Evolutionary conservation across 2,888 invertebrate species (phyloP).

Genomic region (Pimpla rufipes): DNA sequence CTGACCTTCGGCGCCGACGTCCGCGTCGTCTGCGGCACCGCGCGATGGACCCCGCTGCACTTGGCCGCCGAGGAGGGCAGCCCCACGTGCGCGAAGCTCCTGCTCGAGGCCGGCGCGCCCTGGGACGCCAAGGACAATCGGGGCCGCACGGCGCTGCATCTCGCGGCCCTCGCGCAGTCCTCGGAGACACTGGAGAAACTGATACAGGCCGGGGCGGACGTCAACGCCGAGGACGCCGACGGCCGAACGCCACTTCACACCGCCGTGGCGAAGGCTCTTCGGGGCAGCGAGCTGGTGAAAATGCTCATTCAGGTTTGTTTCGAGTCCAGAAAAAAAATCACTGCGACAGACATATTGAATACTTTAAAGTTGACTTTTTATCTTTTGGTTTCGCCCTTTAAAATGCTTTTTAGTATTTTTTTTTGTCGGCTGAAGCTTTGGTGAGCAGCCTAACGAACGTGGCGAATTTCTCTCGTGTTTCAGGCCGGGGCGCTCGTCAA

Average conservation of each 20-base stretch:
- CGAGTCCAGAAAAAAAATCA: no score
- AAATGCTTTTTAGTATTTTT: no score
- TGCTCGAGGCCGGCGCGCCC: conserved; percentile 91
- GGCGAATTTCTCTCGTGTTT: conserved; percentile 32
- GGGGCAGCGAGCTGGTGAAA: conserved; percentile 79
- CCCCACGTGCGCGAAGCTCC: conserved; percentile 90
- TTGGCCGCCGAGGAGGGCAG: conserved; percentile 95
- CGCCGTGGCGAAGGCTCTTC: conserved; percentile 91
- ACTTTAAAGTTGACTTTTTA: no score
- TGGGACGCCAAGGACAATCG: conserved; percentile 91
- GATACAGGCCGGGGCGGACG: conserved; percentile 89
- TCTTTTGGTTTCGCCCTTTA: no score
- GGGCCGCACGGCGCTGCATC: conserved; percentile 93
- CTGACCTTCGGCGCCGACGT: conserved; percentile 93
- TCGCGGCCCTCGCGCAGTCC: conserved; percentile 93
- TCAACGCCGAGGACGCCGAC: conserved; percentile 90
- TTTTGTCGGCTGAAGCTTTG: no score
- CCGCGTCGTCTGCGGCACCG: conserved; percentile 90
- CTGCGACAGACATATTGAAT: no score
- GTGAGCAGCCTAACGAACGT: no score
- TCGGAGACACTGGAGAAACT: conserved; percentile 91
- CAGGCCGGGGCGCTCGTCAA: conserved; percentile 91
- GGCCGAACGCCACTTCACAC: conserved; percentile 93
- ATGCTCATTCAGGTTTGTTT: conserved; percentile 79
- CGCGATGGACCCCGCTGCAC: conserved; percentile 93